These are phyloP conservation scores for Mamestra brassicae DNA, from an alignment of 2,888 invertebrate genomes.

Conservation along the genomic window DNA sequence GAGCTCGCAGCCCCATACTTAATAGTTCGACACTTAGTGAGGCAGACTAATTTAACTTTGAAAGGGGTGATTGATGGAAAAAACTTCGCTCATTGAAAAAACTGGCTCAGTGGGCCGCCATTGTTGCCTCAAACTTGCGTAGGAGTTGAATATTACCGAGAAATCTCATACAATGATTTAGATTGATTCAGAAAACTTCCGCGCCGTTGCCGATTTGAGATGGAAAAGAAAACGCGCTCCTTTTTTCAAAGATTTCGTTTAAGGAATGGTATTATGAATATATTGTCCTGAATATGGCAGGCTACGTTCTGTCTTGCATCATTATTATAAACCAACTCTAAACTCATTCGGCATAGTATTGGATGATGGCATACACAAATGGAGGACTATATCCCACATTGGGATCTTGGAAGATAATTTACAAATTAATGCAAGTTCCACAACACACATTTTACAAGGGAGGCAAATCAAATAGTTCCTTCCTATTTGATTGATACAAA, in stretches of 20 bases:
- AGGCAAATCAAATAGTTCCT: too few relatives aligned
- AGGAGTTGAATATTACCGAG: conserved; percentile 54
- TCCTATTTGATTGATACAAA: too few relatives aligned
- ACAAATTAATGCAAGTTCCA: too few relatives aligned
- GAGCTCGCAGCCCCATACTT: conserved; percentile 41
- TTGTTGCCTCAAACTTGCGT: conserved; percentile 52
- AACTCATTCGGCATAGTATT: not conserved
- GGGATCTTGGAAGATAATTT: too few relatives aligned
- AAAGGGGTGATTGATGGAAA: conserved; percentile 67
- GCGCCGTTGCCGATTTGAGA: not conserved
- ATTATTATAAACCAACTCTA: not conserved
- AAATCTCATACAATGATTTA: conserved; percentile 48
- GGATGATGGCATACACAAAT: too few relatives aligned
- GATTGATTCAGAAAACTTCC: conserved; percentile 45
- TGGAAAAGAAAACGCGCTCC: not conserved
- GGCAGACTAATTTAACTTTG: conserved; percentile 66
- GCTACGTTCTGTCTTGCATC: not conserved
- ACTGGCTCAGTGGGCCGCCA: conserved; percentile 48
- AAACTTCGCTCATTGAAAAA: conserved; percentile 62
- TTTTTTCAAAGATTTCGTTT: not conserved
- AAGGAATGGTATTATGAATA: too few relatives aligned
- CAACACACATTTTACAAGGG: too few relatives aligned
- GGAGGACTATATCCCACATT: too few relatives aligned
- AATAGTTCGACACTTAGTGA: conserved; percentile 64
- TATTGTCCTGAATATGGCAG: not conserved